Conservation (phyloP, 2,113 vertebrate genomes). For the Cheirogaleus medius region DNA sequence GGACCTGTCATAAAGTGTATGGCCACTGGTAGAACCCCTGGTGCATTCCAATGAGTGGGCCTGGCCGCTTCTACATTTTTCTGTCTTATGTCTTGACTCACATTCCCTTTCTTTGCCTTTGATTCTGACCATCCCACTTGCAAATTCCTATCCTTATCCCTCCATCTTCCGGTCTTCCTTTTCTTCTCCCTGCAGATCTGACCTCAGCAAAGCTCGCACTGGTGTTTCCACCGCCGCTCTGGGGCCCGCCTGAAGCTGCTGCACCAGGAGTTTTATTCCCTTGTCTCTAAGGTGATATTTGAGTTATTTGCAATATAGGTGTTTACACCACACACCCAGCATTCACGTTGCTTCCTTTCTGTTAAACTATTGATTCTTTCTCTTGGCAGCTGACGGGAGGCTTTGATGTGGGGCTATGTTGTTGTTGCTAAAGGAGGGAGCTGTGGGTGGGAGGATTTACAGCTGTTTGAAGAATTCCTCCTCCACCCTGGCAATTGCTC, state of each 20-base stretch:
- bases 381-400: conserved; percentile 43
- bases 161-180: background rate
- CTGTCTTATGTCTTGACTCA: background rate
- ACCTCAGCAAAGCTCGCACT: background rate
- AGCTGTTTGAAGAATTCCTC: conserved; percentile 76
- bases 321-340: conserved; percentile 20
- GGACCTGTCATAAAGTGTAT: too few relatives aligned
- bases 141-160: background rate
- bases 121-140: background rate
- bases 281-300: conserved; percentile 23
- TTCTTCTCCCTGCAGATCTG: background rate
- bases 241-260: background rate
- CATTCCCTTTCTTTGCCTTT: background rate
- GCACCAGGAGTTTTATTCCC: background rate
- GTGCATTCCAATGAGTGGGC: background rate
- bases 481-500: conserved; percentile 54
- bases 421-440: conserved; percentile 64
- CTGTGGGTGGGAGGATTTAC: conserved; percentile 62
- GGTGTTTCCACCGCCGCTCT: background rate
- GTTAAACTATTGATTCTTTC: conserved; percentile 63
- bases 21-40: background rate
- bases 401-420: conserved; percentile 63
- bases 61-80: background rate
- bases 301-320: conserved; percentile 21
- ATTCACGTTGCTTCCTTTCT: conserved; percentile 59